Percentiles rank a stretch among this genome's conserved stretches.
These are phyloP conservation scores for Onthophagus taurus DNA, from an alignment of 1,140 invertebrate genomes.

Conservation along the genomic window DNA sequence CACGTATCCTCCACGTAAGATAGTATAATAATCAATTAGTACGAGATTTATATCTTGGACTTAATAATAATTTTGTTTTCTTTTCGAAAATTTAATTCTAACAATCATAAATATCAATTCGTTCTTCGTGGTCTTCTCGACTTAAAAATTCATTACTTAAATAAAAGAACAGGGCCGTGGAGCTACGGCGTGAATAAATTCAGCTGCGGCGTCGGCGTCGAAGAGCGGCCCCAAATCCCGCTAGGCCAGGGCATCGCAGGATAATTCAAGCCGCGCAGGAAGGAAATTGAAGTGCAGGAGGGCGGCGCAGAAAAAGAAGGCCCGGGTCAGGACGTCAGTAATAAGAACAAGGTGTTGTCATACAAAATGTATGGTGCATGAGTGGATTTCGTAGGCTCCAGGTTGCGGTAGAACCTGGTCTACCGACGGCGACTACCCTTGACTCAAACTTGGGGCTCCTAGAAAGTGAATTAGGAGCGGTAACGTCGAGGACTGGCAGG, in stretches of 20 bases:
- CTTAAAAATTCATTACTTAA: constrained; percentile 10
- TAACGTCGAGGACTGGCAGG: constrained; percentile 17
- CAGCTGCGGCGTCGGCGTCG: constrained; percentile 5
- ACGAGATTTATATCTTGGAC: too few species aligned
- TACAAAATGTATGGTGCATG: constrained; percentile 26
- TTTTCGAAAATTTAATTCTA: neutral
- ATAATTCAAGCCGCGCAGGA: constrained; percentile 15
- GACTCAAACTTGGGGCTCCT: neutral
- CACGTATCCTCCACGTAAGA: too few species aligned
- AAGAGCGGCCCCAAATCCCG: too few species aligned
- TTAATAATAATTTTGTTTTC: too few species aligned
- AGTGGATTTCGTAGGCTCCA: constrained; percentile 24
- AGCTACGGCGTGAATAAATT: constrained; percentile 10
- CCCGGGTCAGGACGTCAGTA: constrained; percentile 16
- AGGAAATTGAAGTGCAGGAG: constrained; percentile 23
- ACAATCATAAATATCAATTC: neutral
- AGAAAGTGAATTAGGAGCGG: constrained; percentile 26
- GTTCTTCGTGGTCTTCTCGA: neutral
- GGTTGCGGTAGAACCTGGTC: constrained; percentile 1
- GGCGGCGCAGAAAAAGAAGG: too few species aligned
- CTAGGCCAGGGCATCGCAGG: constrained; percentile 12
- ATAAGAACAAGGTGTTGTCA: constrained; percentile 22
- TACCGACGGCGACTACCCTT: constrained; percentile 4
- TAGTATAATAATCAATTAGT: too few species aligned
- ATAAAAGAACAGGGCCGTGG: constrained; percentile 7